These are phyloP conservation scores for Leptinotarsa juncta DNA, from an alignment of 2,888 invertebrate genomes.

Conservation along the genomic window DNA sequence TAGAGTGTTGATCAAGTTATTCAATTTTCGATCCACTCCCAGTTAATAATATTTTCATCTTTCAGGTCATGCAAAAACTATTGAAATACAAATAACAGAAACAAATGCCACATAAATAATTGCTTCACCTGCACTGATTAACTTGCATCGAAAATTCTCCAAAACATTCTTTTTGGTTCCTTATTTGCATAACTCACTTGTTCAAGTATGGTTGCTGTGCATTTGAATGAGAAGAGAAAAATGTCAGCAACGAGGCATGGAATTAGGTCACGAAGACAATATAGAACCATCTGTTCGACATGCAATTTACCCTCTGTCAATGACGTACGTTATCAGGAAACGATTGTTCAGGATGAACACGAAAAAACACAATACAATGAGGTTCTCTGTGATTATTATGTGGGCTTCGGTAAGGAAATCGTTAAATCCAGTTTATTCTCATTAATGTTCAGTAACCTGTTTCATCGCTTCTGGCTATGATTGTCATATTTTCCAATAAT, in stretches of 20 bases:
- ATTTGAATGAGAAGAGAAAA: slow-evolving; percentile 15
- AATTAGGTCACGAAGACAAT: slow-evolving; percentile 20
- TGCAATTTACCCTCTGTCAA: slow-evolving; percentile 24
- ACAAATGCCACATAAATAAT: neutral
- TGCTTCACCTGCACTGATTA: neutral
- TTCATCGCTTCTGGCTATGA: no score
- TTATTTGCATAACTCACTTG: slow-evolving; percentile 13
- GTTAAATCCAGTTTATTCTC: neutral
- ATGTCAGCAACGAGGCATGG: slow-evolving; percentile 13
- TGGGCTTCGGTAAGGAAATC: slow-evolving; percentile 4
- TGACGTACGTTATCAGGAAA: slow-evolving; percentile 21
- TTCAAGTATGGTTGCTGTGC: slow-evolving; percentile 13
- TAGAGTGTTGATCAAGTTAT: no score
- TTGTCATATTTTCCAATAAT: no score
- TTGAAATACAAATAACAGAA: no score
- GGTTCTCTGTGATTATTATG: slow-evolving; percentile 4
- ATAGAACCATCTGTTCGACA: slow-evolving; percentile 22
- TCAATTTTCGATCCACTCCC: no score
- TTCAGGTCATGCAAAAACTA: no score
- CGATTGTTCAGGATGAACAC: slow-evolving; percentile 19
- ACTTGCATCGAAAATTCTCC: neutral
- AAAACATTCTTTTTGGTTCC: slow-evolving; percentile 6
- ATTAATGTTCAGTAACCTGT: neutral
- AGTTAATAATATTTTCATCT: no score
- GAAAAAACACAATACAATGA: slow-evolving; percentile 9